Conservation (phyloP, 1,140 invertebrate species). For the Nymphalis io region DNA sequence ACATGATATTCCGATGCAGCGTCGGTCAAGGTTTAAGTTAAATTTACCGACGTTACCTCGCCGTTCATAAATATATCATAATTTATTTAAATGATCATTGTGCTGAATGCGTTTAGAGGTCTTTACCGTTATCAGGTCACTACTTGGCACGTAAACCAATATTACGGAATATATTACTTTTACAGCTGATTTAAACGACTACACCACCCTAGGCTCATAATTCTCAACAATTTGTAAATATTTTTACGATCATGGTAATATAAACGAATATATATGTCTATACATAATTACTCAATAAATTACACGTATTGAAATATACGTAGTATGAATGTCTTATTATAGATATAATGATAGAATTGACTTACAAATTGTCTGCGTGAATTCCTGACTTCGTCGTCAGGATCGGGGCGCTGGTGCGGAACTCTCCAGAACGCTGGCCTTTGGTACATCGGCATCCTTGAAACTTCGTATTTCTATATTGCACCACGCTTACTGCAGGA, state of each 20-base stretch:
- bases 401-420: constrained; percentile 77
- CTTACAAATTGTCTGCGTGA: constrained; percentile 38
- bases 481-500: constrained; percentile 6
- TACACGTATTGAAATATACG: too few relatives aligned
- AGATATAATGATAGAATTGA: not conserved
- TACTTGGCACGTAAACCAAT: constrained; percentile 25
- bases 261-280: not conserved
- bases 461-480: not conserved
- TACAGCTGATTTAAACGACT: constrained; percentile 11
- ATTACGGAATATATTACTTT: constrained; percentile 13
- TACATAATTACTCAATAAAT: constrained; percentile 3
- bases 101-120: constrained; percentile 16
- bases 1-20: not conserved
- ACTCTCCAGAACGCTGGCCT: constrained; percentile 84
- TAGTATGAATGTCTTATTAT: too few relatives aligned
- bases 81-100: constrained; percentile 12
- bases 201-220: not conserved
- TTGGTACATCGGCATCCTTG: constrained; percentile 84
- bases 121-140: constrained; percentile 9
- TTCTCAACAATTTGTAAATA: too few relatives aligned
- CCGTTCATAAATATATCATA: constrained; percentile 7
- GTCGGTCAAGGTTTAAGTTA: not conserved
- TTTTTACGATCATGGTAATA: too few relatives aligned
- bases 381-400: constrained; percentile 60
- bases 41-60: not conserved